A percentile compares a stretch with the other conserved stretches of the same genome.
phyloP scores from a whole-genome alignment of 1,140 invertebrate genomes.

The Neotoxoptera formosana region DNA sequence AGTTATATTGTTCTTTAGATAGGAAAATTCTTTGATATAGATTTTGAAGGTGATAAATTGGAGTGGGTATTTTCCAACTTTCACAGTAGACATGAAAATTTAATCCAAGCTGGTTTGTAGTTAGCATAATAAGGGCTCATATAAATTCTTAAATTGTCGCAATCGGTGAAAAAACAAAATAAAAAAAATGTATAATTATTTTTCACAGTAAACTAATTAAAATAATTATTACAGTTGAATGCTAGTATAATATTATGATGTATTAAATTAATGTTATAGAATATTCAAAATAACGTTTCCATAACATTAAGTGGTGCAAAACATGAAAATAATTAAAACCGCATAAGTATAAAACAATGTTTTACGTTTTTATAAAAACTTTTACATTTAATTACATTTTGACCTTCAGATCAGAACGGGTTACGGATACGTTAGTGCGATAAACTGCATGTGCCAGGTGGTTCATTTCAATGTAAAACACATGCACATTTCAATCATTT shows the following conservation, averaged over 20 bases:
- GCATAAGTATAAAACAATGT: neutral
- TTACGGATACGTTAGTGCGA: neutral
- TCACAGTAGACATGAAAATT: no score
- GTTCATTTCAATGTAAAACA: neutral
- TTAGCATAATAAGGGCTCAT: no score
- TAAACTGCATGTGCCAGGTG: neutral
- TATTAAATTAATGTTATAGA: no score
- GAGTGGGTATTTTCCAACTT: no score
- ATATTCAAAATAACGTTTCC: no score
- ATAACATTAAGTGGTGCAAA: neutral
- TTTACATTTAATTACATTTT: neutral
- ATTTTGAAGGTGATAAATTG: no score
- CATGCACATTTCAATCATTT: neutral
- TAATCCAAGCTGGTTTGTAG: no score
- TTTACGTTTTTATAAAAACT: neutral
- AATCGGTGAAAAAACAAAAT: neutral
- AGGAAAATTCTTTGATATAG: no score
- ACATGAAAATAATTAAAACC: neutral
- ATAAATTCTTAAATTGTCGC: neutral
- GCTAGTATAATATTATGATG: neutral
- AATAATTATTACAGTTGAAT: neutral
- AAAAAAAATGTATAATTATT: no score
- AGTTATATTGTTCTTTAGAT: no score
- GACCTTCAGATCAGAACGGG: neutral
- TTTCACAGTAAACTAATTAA: no score